phyloP scores from a whole-genome alignment of 2,888 invertebrate genomes.

The Habrosyne pyritoides region DNA sequence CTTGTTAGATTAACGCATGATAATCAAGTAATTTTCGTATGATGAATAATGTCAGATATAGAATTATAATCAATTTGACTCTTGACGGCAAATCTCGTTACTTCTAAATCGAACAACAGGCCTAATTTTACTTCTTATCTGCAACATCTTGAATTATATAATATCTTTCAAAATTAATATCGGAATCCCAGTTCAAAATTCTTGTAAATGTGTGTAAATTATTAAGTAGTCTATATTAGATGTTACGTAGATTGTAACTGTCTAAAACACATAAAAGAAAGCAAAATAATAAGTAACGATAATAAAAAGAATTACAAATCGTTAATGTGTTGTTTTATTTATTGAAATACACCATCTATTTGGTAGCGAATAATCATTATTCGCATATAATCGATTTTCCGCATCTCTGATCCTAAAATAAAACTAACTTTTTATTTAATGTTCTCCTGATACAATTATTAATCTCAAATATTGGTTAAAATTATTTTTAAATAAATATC shows the following conservation, averaged over 20 bases:
- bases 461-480: no score
- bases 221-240: conserved; percentile 75
- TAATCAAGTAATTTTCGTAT: background rate
- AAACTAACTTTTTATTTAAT: no score
- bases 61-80: background rate
- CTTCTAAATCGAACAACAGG: conserved; percentile 24
- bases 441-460: no score
- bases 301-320: conserved; percentile 74
- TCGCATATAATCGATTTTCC: no score
- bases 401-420: no score
- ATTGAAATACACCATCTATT: no score
- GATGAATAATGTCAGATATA: background rate
- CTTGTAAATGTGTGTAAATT: conserved; percentile 80
- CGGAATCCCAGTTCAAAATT: conserved; percentile 67
- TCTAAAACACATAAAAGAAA: conserved; percentile 68
- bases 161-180: conserved; percentile 31
- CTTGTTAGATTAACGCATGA: background rate
- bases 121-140: conserved; percentile 24
- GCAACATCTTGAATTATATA: conserved; percentile 32
- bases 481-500: no score
- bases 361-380: no score
- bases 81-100: background rate
- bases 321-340: conserved; percentile 33
- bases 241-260: conserved; percentile 79
- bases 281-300: conserved; percentile 65